Evolutionary conservation across 2,888 invertebrate genomes (phyloP), one percentile per base, ranked within the genome.

Genomic region (Stenolophus ochropezus): DNA sequence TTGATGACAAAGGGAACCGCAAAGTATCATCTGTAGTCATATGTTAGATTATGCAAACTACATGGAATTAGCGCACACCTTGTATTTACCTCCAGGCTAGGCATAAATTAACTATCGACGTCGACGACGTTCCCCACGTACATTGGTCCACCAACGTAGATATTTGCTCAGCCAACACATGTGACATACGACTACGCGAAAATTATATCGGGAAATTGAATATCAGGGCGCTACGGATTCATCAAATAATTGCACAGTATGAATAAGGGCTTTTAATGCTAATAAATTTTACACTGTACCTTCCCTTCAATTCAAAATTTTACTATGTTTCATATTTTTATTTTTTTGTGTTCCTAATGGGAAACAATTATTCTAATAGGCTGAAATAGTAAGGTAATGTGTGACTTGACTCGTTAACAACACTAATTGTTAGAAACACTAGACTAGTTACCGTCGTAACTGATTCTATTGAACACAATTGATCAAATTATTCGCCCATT

Each of bases 71-170:
- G 58, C 58, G 23, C 23, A 61, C 14, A 61, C 61, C 23, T 61
- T 23, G 25, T 61, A 61, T 61, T 61, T 61, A 23, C 61, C 25
- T 21, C 14, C 25, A 61, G 61, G 25, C n/a, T 23, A 25, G 14
- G 61, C 61, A 23, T 14, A 61, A 61, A 61, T 61, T 61, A 61
- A 4, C 61, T 61, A 61, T 61, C 61, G 61, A 61, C 61, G 23
- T 23, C 14, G n/a, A n/a, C n/a, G n/a, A n/a, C 61, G 4, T 2
- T 14, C 18, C 18, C 61, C 4, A 4, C n/a, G 33, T 11, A 42
- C 33, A 42, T 11, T 42, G 33, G 33, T 42, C 33, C 6, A 42
- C 33, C 33, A 42, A 42, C 11, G 33, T 42, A 42, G 33, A 42
- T 42, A 42, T 42, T 42, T 42, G 33, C 33, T 42, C 4, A 11